Evolutionary conservation across 1,140 invertebrate species (phyloP), one percentile per base, ranked within the genome.

Genomic region (Protaetia brevitarsis): DNA sequence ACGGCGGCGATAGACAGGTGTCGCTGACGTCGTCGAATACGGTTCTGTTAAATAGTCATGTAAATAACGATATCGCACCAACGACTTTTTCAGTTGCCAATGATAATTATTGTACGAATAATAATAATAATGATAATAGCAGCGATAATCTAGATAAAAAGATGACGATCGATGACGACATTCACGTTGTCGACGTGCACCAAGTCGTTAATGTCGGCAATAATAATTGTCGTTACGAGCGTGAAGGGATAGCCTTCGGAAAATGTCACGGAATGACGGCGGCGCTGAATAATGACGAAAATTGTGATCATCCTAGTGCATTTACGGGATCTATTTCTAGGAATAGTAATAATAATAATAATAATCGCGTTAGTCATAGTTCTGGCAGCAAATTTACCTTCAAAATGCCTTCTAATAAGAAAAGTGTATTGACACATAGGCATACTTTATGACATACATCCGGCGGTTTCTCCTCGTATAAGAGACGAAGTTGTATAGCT

Each of bases 401-500:
- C 27, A 62, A 62, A 23, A 31, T 23, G 29, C 21, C 11, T 21
- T 16, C 60, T 63, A 68, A 67, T 34, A 73, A 72, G 66, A 72
- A 74, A 51, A 76, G 67, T 64, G 72, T 77, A 70, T 68, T 77
- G 37, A 75, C 76, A 57, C 76, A 78, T 69, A 74, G 77, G 68
- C 77, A 77, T 69, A 77, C 77, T 30, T 78, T 78, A 78, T 78
- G 77, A 78, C 77, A 68, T 71, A 64, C 66, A 60, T 59, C 13
- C 19, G 5, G 1, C 13, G 16, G 11, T 51, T 6, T 51, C 26
- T 51, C 19, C 19, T 3, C 41, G n/a, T n/a, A n/a, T n/a, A n/a
- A n/a, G n/a, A n/a, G n/a, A n/a, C n/a, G n/a, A n/a, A n/a, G n/a
- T n/a, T n/a, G n/a, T n/a, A n/a, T n/a, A n/a, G n/a, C n/a, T n/a